Evolutionary conservation across 2,888 invertebrate genomes (phyloP), one percentile per base, ranked within the genome.

Genomic region (Chymomyza caudatula): DNA sequence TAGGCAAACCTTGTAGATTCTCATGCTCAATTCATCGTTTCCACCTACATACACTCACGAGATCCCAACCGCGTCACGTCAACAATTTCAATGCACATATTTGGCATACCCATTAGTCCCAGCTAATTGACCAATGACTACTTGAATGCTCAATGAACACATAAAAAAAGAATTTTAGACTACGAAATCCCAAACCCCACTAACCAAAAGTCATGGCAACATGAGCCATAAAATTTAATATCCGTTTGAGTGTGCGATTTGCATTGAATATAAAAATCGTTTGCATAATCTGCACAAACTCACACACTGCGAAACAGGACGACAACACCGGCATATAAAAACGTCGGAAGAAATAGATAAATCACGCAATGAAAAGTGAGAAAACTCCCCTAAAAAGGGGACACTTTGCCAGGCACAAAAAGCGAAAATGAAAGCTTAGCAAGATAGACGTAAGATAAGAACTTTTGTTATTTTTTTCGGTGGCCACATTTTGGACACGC

Each of bases 191-290:
- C 37, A 29, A 49, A 56, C 23, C 37, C 47, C 47, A n/a, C n/a
- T n/a, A n/a, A n/a, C n/a, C 60, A 55, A 71, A 61, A 82, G 74
- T 73, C 83, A 83, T 83, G 86, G 86, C 74, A 85, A 83, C 83
- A 79, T 71, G 76, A 76, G 82, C 85, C 85, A 83, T 83, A 86
- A 83, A 83, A 79, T 86, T 77, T 83, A 83, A 83, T 83, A 83
- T 83, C 85, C 83, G 77, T 64, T 85, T 75, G 70, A 83, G 83
- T 86, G 72, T 77, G 69, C 70, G 74, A 84, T 74, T 84, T 64
- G 77, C 67, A 57, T 66, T 47, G 17, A 47, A 47, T 61, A 58
- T n/a, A 69, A 70, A 69, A 81, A 86, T 67, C 68, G 76, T 82
- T 83, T 86, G 86, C 82, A 83, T 84, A 83, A 75, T 79, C 73